These are phyloP conservation scores for Callorhinus ursinus DNA, from an alignment of 2,113 vertebrate genomes.

Conservation along the genomic window DNA sequence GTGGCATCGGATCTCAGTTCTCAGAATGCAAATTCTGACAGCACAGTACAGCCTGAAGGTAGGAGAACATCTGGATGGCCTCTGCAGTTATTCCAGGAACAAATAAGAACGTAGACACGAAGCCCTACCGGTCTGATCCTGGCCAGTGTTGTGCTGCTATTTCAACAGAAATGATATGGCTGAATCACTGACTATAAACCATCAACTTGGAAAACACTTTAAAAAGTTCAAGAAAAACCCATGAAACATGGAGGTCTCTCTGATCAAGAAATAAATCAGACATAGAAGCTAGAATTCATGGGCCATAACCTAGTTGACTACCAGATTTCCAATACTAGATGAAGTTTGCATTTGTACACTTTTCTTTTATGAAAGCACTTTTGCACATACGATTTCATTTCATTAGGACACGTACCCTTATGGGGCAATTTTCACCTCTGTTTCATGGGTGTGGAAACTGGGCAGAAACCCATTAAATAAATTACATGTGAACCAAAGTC, in stretches of 20 bases:
- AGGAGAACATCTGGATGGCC: background rate
- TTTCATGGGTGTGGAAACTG: background rate
- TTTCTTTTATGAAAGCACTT: constrained; percentile 25
- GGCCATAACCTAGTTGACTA: background rate
- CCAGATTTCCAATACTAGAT: background rate
- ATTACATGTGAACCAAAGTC: background rate
- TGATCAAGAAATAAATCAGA: background rate
- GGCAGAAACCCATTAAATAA: background rate
- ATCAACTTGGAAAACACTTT: background rate
- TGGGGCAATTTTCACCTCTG: background rate
- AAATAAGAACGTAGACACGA: background rate
- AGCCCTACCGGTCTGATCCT: too few species aligned
- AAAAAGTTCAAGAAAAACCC: background rate
- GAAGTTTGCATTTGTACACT: background rate
- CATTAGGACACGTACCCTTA: background rate
- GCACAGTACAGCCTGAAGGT: background rate
- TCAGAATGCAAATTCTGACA: background rate
- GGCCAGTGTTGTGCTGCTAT: background rate
- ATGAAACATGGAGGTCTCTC: background rate
- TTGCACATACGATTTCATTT: background rate
- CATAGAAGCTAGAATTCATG: background rate
- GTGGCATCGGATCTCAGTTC: background rate
- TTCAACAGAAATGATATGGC: background rate
- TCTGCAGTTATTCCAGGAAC: background rate
- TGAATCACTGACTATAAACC: background rate